phyloP scores from a whole-genome alignment of 2,888 invertebrate genomes.

The Sicus ferrugineus region DNA sequence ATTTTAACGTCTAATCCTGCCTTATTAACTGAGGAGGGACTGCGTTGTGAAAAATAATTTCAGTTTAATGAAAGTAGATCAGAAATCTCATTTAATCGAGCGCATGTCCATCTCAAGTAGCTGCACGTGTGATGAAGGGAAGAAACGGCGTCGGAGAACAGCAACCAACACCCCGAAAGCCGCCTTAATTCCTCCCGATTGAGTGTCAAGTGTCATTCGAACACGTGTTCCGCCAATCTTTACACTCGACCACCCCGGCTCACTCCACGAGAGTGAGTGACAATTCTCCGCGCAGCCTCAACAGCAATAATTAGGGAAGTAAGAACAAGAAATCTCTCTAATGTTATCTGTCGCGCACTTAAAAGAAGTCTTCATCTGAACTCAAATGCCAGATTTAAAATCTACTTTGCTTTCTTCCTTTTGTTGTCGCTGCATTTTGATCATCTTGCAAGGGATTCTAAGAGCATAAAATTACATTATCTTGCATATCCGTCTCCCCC shows the following conservation, averaged over 20 bases:
- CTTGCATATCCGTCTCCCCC: neutral
- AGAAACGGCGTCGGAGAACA: neutral
- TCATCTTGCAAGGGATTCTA: neutral
- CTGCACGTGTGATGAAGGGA: neutral
- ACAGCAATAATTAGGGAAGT: slow-evolving; percentile 16
- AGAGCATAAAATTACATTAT: slow-evolving; percentile 19
- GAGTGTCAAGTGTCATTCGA: slow-evolving; percentile 9
- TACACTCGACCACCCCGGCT: slow-evolving; percentile 11
- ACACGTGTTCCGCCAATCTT: slow-evolving; percentile 25
- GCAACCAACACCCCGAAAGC: neutral
- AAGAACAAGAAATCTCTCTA: neutral
- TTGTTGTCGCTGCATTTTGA: neutral
- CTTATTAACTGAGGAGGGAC: too few relatives aligned
- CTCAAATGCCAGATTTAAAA: neutral
- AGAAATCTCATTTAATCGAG: neutral
- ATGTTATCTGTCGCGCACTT: neutral
- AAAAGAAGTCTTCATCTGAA: neutral
- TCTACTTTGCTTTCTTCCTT: neutral
- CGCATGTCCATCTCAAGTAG: neutral
- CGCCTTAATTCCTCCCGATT: neutral
- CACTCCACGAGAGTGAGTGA: slow-evolving; percentile 2
- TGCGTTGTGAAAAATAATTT: too few relatives aligned
- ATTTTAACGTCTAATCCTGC: too few relatives aligned
- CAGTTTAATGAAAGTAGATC: neutral
- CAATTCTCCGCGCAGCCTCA: neutral